Evolutionary conservation across 2,113 vertebrate genomes (phyloP).

Genomic region (Tenebrosternarchus preto): DNA sequence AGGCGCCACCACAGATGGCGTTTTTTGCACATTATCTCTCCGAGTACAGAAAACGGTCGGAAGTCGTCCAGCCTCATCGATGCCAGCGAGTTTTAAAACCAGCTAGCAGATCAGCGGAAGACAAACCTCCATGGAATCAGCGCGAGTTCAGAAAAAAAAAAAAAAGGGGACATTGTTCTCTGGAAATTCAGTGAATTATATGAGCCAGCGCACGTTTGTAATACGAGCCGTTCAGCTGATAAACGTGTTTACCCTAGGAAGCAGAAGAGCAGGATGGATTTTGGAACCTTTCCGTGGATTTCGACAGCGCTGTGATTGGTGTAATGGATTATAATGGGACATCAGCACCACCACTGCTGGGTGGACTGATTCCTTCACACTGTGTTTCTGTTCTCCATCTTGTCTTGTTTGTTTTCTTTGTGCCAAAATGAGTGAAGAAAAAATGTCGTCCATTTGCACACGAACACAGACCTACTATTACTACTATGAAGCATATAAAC

Average conservation of each 20-base stretch:
- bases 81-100: conserved; percentile 28
- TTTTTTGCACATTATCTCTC: conserved; percentile 48
- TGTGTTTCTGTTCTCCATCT: too few relatives aligned
- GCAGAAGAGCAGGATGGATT: conserved; percentile 10
- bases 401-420: too few relatives aligned
- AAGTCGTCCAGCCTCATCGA: conserved; percentile 37
- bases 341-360: too few relatives aligned
- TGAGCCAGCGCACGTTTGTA: conserved; percentile 48
- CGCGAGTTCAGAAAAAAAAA: conserved; percentile 54
- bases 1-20: conserved; percentile 9
- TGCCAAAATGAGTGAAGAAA: too few relatives aligned
- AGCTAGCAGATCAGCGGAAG: conserved; percentile 17
- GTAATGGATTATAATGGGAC: too few relatives aligned
- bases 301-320: too few relatives aligned
- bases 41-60: conserved; percentile 15
- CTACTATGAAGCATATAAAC: too few relatives aligned
- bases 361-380: too few relatives aligned
- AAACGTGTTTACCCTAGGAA: conserved; percentile 43
- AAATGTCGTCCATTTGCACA: too few relatives aligned
- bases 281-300: too few relatives aligned
- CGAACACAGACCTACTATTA: too few relatives aligned
- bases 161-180: conserved; percentile 61
- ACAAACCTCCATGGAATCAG: conserved; percentile 48
- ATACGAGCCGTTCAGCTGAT: conserved; percentile 56
- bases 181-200: conserved; percentile 55